Evolutionary conservation across 2,113 vertebrate genomes (phyloP).

Genomic region (Sphyrna mokarran): DNA sequence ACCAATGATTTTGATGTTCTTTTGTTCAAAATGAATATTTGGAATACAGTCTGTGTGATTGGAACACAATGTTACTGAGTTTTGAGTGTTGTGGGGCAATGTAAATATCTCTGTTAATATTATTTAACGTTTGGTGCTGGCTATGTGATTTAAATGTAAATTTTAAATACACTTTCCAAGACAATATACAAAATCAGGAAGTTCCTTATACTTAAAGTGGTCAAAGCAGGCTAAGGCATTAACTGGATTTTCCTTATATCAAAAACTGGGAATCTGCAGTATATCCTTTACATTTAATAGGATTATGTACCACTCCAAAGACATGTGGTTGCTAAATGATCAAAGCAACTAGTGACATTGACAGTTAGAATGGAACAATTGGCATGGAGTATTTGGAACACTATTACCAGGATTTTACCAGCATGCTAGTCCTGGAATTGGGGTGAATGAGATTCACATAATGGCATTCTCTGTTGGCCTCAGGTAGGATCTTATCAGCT

Average conservation of each 20-base stretch:
- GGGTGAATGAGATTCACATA: too few species aligned
- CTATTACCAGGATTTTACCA: not conserved
- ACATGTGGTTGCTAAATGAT: not conserved
- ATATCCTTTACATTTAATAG: not conserved
- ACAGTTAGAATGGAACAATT: not conserved
- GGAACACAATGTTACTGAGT: not conserved
- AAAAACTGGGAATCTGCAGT: not conserved
- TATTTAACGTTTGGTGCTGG: not conserved
- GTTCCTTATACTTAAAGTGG: not conserved
- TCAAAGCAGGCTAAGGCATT: not conserved
- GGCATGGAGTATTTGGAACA: not conserved
- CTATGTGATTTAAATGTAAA: not conserved
- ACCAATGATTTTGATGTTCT: too few species aligned
- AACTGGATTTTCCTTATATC: not conserved
- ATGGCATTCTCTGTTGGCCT: too few species aligned
- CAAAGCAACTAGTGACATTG: not conserved
- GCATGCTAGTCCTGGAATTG: too few species aligned
- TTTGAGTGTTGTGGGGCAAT: not conserved
- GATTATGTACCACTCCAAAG: not conserved
- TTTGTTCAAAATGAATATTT: too few species aligned
- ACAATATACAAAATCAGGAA: not conserved
- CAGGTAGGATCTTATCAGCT: too few species aligned
- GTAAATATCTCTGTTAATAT: not conserved
- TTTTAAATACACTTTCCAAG: not conserved
- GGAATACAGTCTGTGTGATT: not conserved